Evolutionary conservation across 2,113 vertebrate genomes (phyloP).

Genomic region (Ascaphus truei): DNA sequence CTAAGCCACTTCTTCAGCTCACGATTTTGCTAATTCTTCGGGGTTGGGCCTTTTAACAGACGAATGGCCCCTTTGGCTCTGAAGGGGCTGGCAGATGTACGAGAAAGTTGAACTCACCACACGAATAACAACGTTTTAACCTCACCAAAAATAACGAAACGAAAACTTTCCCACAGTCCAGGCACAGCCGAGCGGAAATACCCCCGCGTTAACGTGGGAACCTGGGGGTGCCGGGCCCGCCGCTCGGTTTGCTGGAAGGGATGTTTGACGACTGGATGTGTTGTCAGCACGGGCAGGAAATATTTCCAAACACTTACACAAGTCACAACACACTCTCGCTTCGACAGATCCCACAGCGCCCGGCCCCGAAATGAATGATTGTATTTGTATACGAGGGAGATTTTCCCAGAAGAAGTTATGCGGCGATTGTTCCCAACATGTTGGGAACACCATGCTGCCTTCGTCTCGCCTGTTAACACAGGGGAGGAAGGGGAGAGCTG

Average conservation of each 20-base stretch:
- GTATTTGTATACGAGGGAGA: neutral
- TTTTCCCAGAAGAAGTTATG: neutral
- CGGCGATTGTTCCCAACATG: neutral
- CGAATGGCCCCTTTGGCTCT: no score
- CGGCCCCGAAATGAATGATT: neutral
- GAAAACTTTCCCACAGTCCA: slow-evolving; percentile 14
- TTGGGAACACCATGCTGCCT: neutral
- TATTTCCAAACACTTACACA: slow-evolving; percentile 2
- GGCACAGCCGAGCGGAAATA: neutral
- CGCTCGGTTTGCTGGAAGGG: neutral
- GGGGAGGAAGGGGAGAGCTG: neutral
- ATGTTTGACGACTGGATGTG: neutral
- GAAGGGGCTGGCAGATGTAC: no score
- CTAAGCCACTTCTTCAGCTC: no score
- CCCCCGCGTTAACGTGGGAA: neutral
- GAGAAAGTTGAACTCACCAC: neutral
- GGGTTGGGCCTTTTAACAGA: no score
- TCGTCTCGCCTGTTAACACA: neutral
- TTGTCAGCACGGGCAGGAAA: no score
- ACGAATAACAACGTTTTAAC: neutral
- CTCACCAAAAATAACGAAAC: neutral
- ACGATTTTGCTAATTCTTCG: no score
- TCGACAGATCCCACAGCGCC: neutral
- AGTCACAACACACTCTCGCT: neutral
- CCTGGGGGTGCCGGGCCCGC: neutral